phyloP scores from a whole-genome alignment of 2,797 vertebrate species.

The Sebastiscus tertius region DNA sequence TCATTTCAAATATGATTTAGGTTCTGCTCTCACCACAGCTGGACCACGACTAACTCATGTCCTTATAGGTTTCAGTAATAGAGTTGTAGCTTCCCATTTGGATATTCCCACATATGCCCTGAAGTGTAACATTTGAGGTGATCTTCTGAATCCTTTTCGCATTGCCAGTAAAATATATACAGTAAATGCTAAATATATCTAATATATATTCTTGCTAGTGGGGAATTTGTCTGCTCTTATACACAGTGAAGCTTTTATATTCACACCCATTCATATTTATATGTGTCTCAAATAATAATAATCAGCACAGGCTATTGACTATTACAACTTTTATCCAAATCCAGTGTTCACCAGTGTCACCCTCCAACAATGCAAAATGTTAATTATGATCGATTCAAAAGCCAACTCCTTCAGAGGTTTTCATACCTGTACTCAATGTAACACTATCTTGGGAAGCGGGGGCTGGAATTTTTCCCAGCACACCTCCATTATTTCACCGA shows the following conservation, averaged over 20 bases:
- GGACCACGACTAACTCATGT: neutral
- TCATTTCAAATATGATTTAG: slow-evolving; percentile 5
- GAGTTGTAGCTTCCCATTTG: neutral
- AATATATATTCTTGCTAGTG: neutral
- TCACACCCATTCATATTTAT: neutral
- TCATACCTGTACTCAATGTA: neutral
- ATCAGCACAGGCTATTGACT: neutral
- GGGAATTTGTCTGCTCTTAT: neutral
- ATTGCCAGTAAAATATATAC: neutral
- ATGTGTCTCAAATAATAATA: neutral
- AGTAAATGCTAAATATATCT: neutral
- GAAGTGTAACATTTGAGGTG: too few species aligned
- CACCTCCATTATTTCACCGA: slow-evolving; percentile 39
- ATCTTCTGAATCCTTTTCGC: too few species aligned
- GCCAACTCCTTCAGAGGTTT: slow-evolving; percentile 7
- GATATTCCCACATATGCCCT: neutral
- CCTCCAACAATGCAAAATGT: neutral
- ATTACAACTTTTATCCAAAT: neutral
- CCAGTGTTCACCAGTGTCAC: neutral
- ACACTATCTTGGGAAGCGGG: slow-evolving; percentile 23
- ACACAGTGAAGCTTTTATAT: neutral
- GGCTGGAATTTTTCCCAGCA: slow-evolving; percentile 22
- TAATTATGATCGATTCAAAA: slow-evolving; percentile 6
- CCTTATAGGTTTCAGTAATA: neutral
- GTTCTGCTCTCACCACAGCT: neutral